phyloP scores from a whole-genome alignment of 2,797 vertebrate species.

The Periparus ater region DNA sequence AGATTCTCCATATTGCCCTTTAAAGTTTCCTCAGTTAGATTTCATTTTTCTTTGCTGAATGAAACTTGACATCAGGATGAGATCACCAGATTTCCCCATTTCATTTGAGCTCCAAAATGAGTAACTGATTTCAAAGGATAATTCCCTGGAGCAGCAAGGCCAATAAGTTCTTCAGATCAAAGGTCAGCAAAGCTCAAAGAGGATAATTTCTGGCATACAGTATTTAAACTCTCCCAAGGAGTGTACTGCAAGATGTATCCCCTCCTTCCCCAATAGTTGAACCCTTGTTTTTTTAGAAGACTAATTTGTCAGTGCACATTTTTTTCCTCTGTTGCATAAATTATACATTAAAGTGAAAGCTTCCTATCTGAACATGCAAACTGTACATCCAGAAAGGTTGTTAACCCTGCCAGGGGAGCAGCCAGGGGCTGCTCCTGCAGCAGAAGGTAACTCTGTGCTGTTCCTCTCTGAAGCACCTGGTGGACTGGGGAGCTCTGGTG shows the following conservation, averaged over 20 bases:
- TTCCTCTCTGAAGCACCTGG: not conserved
- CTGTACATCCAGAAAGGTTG: not conserved
- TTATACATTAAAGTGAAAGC: conserved; percentile 50
- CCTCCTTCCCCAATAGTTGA: conserved; percentile 23
- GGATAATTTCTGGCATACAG: conserved; percentile 54
- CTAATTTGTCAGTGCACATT: conserved; percentile 52
- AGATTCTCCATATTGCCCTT: not conserved
- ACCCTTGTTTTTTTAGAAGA: conserved; percentile 48
- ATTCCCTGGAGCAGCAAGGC: conserved; percentile 53
- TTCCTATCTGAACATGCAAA: not conserved
- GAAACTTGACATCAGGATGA: conserved; percentile 59
- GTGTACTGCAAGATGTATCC: conserved; percentile 30
- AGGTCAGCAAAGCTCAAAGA: conserved; percentile 51
- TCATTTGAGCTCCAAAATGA: conserved; percentile 51
- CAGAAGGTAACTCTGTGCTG: not conserved
- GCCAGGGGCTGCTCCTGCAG: not conserved
- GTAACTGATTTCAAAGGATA: conserved; percentile 61
- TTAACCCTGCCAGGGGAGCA: not conserved
- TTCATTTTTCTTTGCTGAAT: conserved; percentile 47
- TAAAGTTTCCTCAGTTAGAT: conserved; percentile 20
- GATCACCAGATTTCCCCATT: conserved; percentile 58
- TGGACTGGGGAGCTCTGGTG: not conserved
- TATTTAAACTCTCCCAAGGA: conserved; percentile 63
- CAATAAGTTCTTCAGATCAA: conserved; percentile 57
- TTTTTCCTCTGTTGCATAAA: conserved; percentile 41